Evolutionary conservation across 1,140 invertebrate species (phyloP), one percentile per base, ranked within the genome.

Genomic region (Drosophila neocordata): DNA sequence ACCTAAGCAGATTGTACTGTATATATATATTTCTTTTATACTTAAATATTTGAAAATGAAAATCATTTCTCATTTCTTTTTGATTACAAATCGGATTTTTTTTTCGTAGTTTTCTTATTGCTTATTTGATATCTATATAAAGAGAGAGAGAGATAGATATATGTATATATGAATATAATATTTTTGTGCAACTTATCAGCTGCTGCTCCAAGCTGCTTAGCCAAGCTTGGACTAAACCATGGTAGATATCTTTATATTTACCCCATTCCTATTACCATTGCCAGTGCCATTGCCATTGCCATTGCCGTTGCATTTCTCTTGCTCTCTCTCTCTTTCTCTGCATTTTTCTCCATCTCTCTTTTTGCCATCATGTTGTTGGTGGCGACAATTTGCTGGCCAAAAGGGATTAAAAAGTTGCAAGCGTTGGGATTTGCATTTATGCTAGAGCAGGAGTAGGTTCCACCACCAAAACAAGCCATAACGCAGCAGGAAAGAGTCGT

Each of bases 351-450:
- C 53, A 31, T 62, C 44, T 7, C 38, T 24, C 13, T 44, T 11
- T 2, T 22, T 51, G n/a, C 12, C 27, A 31, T 7, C 27, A 31
- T 44, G 58, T 13, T 60, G 35, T 44, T 60, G 58, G 35, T 41
- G 73, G 73, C 73, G 77, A 85, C 81, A 84, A 84, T 84, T 84
- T 81, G 81, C 81, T 66, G 82, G 65, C 73, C 77, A 84, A 73
- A 68, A 67, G 73, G 81, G 81, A 84, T 84, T 84, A 77, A 84
- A 84, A 84, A 87, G 82, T 84, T 87, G 82, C 69, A 77, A 41
- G 31, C 66, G 57, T 37, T 61, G 65, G 59, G 51, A 77, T 81
- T 77, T 85, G 73, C 81, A 84, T 84, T 85, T 74, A 85, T 84
- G 80, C 81, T 59, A 37, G 55, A 15, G n/a, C 35, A 20, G 8